phyloP scores from a whole-genome alignment of 2,113 vertebrate genomes.

The Castor canadensis region DNA sequence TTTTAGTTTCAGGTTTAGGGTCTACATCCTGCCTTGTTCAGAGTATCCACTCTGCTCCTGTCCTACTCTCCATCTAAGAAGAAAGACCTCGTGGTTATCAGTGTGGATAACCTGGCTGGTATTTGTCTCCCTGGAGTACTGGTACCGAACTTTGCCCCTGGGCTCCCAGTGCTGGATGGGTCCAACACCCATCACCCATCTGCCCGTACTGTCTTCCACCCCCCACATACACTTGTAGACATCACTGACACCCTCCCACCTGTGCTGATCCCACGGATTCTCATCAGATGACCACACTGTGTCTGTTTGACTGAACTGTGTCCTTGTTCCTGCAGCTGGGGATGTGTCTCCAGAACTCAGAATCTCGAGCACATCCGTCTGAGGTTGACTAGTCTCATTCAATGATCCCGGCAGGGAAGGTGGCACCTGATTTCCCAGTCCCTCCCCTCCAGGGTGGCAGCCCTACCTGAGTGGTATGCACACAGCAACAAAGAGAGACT shows the following conservation, averaged over 20 bases:
- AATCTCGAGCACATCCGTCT: not conserved
- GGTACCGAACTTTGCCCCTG: not conserved
- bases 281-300: not conserved
- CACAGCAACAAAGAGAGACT: not conserved
- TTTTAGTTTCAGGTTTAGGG: not conserved
- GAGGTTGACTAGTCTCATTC: too few species aligned
- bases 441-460: not conserved
- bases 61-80: not conserved
- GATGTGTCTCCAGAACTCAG: not conserved
- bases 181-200: not conserved
- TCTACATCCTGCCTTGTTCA: not conserved
- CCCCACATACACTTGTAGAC: not conserved
- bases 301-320: not conserved
- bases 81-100: not conserved
- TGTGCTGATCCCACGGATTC: not conserved
- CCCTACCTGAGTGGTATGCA: not conserved
- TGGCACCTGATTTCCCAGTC: not conserved
- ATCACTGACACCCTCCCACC: not conserved
- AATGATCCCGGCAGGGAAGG: not conserved
- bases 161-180: not conserved
- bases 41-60: not conserved
- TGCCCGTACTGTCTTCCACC: not conserved
- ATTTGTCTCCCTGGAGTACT: not conserved
- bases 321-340: not conserved
- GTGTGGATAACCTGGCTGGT: not conserved